Conservation (phyloP, 1,140 invertebrate genomes). For the Odontomachus brunneus region DNA sequence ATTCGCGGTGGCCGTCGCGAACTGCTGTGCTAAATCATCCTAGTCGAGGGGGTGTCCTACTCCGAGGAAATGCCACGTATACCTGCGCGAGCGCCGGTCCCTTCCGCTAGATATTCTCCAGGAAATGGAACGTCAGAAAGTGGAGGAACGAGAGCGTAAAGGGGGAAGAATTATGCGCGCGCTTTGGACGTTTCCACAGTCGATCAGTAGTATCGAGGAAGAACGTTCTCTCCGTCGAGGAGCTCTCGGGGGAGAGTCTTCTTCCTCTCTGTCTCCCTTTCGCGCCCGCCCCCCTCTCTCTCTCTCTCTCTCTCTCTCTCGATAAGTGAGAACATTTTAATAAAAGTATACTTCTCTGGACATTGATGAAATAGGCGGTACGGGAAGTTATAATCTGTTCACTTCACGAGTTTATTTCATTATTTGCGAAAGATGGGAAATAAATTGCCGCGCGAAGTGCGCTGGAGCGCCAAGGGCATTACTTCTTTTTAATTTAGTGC, state of each 20-base stretch:
- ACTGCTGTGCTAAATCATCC: slow-evolving; percentile 73
- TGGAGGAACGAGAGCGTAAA: neutral
- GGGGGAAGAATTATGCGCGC: neutral
- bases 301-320: neutral
- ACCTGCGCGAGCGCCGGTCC: slow-evolving; percentile 20
- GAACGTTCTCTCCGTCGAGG: neutral
- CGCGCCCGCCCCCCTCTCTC: no score
- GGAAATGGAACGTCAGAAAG: neutral
- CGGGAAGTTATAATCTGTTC: slow-evolving; percentile 57
- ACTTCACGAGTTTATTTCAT: slow-evolving; percentile 53
- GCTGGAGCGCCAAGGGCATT: slow-evolving; percentile 50
- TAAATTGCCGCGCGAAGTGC: slow-evolving; percentile 54
- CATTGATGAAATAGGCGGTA: slow-evolving; percentile 28
- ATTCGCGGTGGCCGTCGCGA: slow-evolving; percentile 63
- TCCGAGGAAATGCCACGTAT: slow-evolving; percentile 40
- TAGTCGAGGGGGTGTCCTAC: slow-evolving; percentile 58
- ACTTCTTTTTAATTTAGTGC: slow-evolving; percentile 59
- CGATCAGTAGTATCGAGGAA: slow-evolving; percentile 22
- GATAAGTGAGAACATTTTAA: neutral
- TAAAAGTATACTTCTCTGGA: slow-evolving; percentile 53
- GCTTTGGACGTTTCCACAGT: neutral
- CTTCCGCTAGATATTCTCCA: slow-evolving; percentile 42
- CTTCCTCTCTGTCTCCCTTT: no score
- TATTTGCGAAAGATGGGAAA: slow-evolving; percentile 60
- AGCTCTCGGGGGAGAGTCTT: no score